phyloP scores from a whole-genome alignment of 2,113 vertebrate species.

The Delphinus delphis region DNA sequence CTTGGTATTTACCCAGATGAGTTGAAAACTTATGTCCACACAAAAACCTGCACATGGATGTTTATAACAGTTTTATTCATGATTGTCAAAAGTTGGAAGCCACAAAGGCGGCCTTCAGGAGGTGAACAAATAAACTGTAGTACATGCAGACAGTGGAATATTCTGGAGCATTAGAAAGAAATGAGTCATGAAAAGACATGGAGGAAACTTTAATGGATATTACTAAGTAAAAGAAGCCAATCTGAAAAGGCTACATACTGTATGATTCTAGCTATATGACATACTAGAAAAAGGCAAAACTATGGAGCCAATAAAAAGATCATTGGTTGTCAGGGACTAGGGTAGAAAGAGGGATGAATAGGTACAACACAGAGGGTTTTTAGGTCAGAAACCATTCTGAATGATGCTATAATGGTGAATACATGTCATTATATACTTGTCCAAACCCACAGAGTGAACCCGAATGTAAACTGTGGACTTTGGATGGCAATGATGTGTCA shows the following conservation, averaged over 20 bases:
- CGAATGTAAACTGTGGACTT: background rate
- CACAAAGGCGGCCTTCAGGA: background rate
- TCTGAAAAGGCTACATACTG: background rate
- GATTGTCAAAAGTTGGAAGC: slow-evolving; percentile 17
- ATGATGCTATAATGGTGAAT: background rate
- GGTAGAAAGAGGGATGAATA: background rate
- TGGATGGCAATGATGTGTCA: background rate
- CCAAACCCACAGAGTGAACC: background rate
- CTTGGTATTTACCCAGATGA: background rate
- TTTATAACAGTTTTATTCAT: background rate
- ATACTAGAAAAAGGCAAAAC: background rate
- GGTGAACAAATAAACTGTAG: background rate
- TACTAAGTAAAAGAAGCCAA: background rate
- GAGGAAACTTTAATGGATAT: background rate
- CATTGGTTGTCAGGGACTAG: background rate
- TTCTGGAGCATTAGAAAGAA: background rate
- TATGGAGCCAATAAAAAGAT: background rate
- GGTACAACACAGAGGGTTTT: background rate
- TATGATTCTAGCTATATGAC: background rate
- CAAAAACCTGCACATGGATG: background rate
- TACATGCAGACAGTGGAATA: background rate
- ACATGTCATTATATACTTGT: background rate
- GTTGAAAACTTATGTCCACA: background rate
- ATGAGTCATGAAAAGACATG: background rate
- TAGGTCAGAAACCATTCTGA: background rate